Conservation (phyloP, 30 jellyfish, hydroid and myxozoan genomes). For the Aurelia sp. region DNA sequence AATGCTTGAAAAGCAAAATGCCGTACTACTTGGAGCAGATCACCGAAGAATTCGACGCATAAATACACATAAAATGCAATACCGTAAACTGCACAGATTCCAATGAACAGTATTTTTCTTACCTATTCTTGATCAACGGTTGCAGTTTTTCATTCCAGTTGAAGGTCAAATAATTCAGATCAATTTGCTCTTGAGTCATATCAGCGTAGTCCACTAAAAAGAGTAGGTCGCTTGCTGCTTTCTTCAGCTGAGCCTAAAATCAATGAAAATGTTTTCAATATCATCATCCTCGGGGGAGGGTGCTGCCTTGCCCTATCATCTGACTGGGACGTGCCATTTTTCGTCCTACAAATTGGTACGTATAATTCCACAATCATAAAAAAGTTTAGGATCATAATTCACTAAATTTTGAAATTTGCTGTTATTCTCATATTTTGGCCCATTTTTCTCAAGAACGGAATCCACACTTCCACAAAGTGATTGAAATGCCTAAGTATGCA, state of each 20-base stretch:
- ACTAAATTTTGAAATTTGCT: too few species aligned
- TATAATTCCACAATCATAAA: background rate
- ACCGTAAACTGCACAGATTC: background rate
- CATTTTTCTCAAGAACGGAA: too few species aligned
- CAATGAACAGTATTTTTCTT: background rate
- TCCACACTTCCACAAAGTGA: too few species aligned
- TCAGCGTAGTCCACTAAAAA: conserved; percentile 69
- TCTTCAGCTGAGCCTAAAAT: conserved; percentile 45
- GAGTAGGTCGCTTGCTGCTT: conserved; percentile 55
- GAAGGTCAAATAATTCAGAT: conserved; percentile 53
- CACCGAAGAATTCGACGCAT: too few species aligned
- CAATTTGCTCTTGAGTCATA: conserved; percentile 55
- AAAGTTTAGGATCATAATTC: too few species aligned
- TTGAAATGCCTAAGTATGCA: too few species aligned
- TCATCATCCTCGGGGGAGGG: background rate
- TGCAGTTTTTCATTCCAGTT: conserved; percentile 75
- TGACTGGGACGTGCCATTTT: background rate
- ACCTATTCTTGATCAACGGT: conserved; percentile 69
- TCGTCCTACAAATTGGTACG: background rate
- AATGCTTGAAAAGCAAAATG: too few species aligned
- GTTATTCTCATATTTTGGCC: too few species aligned
- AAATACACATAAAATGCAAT: too few species aligned
- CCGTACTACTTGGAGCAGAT: too few species aligned
- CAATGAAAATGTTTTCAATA: background rate
- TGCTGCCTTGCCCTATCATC: background rate